Evolutionary conservation across 2,113 vertebrate species (phyloP), one percentile per base, ranked within the genome.

Genomic region (Aleadryas rufinucha): DNA sequence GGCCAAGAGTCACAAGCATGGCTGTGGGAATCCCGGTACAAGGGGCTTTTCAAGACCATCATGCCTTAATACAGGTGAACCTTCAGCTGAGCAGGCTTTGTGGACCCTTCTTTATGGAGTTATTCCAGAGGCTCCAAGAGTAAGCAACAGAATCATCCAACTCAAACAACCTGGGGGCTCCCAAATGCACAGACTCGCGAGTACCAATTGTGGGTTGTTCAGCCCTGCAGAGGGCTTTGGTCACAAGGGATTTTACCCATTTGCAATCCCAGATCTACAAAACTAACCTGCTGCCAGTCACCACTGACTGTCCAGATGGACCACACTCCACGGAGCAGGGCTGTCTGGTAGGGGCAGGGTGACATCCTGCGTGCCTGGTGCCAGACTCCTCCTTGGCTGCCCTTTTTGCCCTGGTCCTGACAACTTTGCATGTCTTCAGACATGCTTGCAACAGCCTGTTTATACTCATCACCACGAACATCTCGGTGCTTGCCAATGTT

Each of bases 381-480:
- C 70, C 90, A 76, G 49, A 28, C 45, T 57, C 30, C 54, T 87
- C 57, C 79, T 66, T 57, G 66, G 79, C 72, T 92, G 66, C 52
- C 81, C 87, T 57, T 45, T 9, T 7, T 79, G 77, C 57, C 69
- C 61, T 56, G 60, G 13, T 81, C 56, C 59, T 70, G 57, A 87
- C 85, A 87, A 28, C 84, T 68, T 9, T 75, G 72, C 81, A 87
- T 91, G 77, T 78, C 93, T 89, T 60, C 77, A 92, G 81, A 56
- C 31, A 27, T 53, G 69, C 75, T 91, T 92, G 91, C 72, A 87
- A 93, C 91, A 95, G 89, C 37, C 69, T 95, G 84, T 95, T 96
- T 96, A 68, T 64, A 84, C 75, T 94, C 74, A 57, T 79, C 79
- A 65, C 70, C 82, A 91, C 11, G 52, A 95, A 53, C 61, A 44